Evolutionary conservation across 2,797 vertebrate species (phyloP), one percentile per base, ranked within the genome.

Genomic region (Melanogrammus aeglefinus): DNA sequence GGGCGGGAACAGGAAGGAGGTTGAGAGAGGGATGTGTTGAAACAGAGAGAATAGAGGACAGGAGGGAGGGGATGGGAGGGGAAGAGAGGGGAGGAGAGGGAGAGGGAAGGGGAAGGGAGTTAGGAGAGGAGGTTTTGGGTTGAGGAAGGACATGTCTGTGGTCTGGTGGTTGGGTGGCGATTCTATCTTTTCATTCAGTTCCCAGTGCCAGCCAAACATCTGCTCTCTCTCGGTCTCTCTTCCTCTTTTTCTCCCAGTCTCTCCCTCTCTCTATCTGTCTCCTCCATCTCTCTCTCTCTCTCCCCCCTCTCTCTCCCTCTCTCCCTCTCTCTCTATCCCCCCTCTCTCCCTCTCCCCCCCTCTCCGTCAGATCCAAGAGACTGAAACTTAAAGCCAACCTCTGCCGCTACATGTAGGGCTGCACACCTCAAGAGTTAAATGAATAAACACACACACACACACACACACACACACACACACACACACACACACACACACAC

Each of bases 121-220:
- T 6, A 27, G 63, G 27, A 14, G 63, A 29, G 27, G 63, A 69
- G 63, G 79, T 84, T 86, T 86, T 84, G 88, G 88, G 84, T 90
- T 90, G 90, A 87, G 85, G 88, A 90, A 88, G 91, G 88, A 91
- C 90, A 88, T 91, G 89, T 91, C 92, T 92, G 91, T 87, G 91
- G 91, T 89, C 80, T 86, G 86, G 87, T 87, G 89, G 90, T 82
- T 90, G 88, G 90, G 85, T 82, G 51, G 51, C 47, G 69, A 69
- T n/a, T 31, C 13, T 71, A 12, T 71, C 14, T 71, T 31, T 33
- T 29, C 66, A 81, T 83, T 75, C 78, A 77, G 75, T 86, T 85
- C 86, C 89, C 88, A 91, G 78, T 80, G 83, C 90, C 86, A 86
- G 87, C 88, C 85, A 86, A 84, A 90, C 92, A 91, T 91, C 90